A percentile compares a stretch with the other conserved stretches of the same genome.
phyloP scores from a whole-genome alignment of 2,888 invertebrate species.

The Zhuqinia jingwanae region DNA sequence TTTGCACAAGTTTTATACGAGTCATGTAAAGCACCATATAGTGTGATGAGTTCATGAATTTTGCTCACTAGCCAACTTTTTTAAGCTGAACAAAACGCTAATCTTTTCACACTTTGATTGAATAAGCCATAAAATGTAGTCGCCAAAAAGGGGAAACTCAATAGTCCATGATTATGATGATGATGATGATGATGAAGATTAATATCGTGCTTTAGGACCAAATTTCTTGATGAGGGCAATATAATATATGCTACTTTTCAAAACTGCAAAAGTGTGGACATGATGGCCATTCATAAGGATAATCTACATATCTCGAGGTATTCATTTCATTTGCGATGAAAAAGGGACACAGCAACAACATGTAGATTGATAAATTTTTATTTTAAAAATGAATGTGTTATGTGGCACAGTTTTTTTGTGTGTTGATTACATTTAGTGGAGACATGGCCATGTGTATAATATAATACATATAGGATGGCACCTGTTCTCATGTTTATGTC shows the following conservation, averaged over 20 bases:
- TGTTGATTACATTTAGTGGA: not conserved
- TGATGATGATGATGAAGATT: constrained; percentile 3
- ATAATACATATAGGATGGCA: no score
- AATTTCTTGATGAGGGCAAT: not conserved
- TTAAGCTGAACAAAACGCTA: constrained; percentile 7
- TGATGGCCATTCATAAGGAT: not conserved
- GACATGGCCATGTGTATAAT: not conserved
- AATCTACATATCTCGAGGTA: not conserved
- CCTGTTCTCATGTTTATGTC: not conserved
- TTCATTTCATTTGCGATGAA: no score
- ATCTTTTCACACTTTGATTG: constrained; percentile 44
- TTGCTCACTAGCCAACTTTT: not conserved
- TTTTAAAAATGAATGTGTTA: not conserved
- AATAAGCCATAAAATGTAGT: constrained; percentile 4
- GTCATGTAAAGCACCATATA: not conserved
- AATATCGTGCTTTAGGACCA: not conserved
- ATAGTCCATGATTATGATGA: constrained; percentile 28
- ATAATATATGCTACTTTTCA: not conserved
- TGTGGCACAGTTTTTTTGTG: constrained; percentile 16
- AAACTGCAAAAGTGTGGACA: not conserved
- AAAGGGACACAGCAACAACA: not conserved
- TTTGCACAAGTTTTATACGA: not conserved
- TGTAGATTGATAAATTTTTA: not conserved
- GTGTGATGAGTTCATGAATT: not conserved
- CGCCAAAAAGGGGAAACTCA: constrained; percentile 36